Conservation (phyloP, 2,888 invertebrate species). For the Thecophora atra region DNA sequence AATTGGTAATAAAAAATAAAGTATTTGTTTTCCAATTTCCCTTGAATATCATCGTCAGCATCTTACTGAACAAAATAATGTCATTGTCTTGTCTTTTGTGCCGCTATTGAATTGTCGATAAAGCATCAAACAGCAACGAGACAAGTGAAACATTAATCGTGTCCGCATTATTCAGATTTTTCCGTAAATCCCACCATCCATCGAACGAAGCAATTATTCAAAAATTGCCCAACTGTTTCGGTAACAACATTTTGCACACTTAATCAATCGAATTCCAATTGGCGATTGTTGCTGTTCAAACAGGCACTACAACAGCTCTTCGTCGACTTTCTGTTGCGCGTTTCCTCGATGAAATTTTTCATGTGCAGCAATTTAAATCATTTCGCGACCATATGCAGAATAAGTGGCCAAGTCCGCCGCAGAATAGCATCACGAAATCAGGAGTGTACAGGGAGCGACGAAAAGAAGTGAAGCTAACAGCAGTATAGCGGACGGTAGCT, state of each 20-base stretch:
- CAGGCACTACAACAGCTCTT: conserved; percentile 7
- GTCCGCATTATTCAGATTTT: conserved; percentile 32
- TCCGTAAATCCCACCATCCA: conserved; percentile 6
- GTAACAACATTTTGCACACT: conserved; percentile 47
- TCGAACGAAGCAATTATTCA: conserved; percentile 31
- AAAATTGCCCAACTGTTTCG: conserved; percentile 28
- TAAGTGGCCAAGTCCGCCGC: conserved; percentile 18
- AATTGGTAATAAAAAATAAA: no score
- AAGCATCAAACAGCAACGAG: no score
- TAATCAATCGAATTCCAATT: conserved; percentile 50
- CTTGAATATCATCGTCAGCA: no score
- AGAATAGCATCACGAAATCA: no score
- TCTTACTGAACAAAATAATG: no score
- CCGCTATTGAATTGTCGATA: no score
- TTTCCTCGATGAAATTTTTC: neutral
- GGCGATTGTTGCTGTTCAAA: conserved; percentile 37
- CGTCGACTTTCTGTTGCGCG: conserved; percentile 5
- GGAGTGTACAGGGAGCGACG: neutral
- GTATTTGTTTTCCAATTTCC: no score
- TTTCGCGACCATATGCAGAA: conserved; percentile 31
- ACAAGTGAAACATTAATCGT: neutral
- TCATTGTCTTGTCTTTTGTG: no score
- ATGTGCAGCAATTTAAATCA: conserved; percentile 34
- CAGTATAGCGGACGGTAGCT: conserved; percentile 46
- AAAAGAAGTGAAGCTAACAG: conserved; percentile 25